phyloP scores from a whole-genome alignment of 2,113 vertebrate species.

The Caranx ignobilis region DNA sequence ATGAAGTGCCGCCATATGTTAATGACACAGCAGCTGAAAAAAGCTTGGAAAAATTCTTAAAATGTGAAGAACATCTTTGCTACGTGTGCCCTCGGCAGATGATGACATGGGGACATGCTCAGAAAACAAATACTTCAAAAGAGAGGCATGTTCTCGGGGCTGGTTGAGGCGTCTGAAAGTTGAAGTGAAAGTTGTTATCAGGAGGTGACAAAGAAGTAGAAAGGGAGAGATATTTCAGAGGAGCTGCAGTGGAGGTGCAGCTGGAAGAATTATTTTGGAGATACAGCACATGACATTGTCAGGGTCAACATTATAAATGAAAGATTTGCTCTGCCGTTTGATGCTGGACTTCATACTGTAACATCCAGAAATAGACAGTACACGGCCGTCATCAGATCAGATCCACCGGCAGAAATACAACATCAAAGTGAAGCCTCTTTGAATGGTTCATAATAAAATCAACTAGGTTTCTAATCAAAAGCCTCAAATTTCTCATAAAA shows the following conservation, averaged over 20 bases:
- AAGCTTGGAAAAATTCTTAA: not conserved
- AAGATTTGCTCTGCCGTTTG: not conserved
- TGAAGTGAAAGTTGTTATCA: not conserved
- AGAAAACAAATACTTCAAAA: not conserved
- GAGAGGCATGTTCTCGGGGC: not conserved
- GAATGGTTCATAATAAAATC: not conserved
- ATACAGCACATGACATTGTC: not conserved
- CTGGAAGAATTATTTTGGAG: not conserved
- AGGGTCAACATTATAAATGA: not conserved
- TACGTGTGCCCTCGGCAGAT: not conserved
- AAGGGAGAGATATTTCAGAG: not conserved
- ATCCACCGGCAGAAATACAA: not conserved
- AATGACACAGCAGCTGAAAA: not conserved
- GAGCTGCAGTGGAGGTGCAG: not conserved
- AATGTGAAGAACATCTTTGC: not conserved
- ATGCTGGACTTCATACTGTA: not conserved
- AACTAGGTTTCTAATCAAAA: not conserved
- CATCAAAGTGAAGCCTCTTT: not conserved
- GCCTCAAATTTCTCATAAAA: not conserved
- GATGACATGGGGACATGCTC: not conserved
- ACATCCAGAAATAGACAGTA: not conserved
- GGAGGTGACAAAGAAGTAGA: not conserved
- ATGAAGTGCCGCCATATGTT: not conserved
- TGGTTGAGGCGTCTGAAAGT: not conserved
- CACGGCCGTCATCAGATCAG: not conserved